Evolutionary conservation across 2,888 invertebrate species (phyloP).

Genomic region (Drosophila phalerata): DNA sequence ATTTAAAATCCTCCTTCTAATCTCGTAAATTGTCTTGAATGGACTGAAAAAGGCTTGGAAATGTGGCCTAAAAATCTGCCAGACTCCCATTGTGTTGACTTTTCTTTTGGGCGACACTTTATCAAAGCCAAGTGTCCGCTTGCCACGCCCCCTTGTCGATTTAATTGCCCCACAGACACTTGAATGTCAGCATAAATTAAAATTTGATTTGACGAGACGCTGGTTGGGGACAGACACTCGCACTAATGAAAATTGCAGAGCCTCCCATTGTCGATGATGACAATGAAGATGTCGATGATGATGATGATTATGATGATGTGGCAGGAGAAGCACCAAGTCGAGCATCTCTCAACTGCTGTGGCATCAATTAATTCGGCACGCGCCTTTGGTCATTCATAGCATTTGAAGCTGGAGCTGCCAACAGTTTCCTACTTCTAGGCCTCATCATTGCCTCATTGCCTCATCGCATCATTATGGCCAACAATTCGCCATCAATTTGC

Average conservation of each 20-base stretch:
- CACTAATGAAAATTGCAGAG: slow-evolving; percentile 61
- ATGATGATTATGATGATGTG: slow-evolving; percentile 33
- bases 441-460: too few species aligned
- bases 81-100: slow-evolving; percentile 14
- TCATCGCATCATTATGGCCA: slow-evolving; percentile 54
- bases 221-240: slow-evolving; percentile 22
- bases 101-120: slow-evolving; percentile 26
- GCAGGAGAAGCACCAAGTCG: slow-evolving; percentile 14
- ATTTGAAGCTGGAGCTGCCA: neutral
- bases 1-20: slow-evolving; percentile 25
- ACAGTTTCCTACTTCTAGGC: slow-evolving; percentile 36
- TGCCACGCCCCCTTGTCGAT: slow-evolving; percentile 48
- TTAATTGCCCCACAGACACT: slow-evolving; percentile 72
- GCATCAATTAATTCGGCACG: slow-evolving; percentile 71
- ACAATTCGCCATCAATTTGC: slow-evolving; percentile 58
- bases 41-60: slow-evolving; percentile 23
- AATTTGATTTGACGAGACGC: slow-evolving; percentile 62
- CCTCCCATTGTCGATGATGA: neutral
- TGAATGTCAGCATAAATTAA: slow-evolving; percentile 76
- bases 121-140: slow-evolving; percentile 26
- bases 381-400: slow-evolving; percentile 32
- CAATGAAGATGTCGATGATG: slow-evolving; percentile 35
- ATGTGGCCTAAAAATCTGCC: neutral
- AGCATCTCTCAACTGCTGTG: slow-evolving; percentile 33
- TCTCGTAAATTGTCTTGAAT: slow-evolving; percentile 43